Evolutionary conservation across 2,797 vertebrate species (phyloP).

Genomic region (Anableps anableps): DNA sequence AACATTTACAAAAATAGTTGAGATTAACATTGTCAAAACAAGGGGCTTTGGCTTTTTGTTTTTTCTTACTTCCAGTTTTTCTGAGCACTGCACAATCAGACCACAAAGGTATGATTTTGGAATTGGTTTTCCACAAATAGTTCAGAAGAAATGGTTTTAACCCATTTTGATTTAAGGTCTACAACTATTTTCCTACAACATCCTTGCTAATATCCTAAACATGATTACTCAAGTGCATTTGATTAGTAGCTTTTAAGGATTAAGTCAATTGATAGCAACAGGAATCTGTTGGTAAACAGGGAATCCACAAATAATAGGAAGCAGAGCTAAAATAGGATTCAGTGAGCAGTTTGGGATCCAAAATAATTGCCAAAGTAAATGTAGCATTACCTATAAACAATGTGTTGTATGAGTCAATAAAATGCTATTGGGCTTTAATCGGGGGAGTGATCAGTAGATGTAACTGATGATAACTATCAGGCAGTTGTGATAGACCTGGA

Average conservation of each 20-base stretch:
- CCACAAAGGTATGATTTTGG: background rate
- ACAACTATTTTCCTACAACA: too few relatives aligned
- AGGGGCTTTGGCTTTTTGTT: background rate
- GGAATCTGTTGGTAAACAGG: too few relatives aligned
- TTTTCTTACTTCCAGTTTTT: background rate
- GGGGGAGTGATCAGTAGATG: conserved; percentile 17
- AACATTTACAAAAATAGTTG: background rate
- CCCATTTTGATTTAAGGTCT: too few relatives aligned
- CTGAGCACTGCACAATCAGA: background rate
- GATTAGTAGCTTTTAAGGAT: background rate
- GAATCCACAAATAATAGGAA: too few relatives aligned
- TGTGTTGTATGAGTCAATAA: conserved; percentile 29
- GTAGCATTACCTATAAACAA: conserved; percentile 26
- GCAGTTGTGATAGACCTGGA: conserved; percentile 35
- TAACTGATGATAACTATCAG: conserved; percentile 32
- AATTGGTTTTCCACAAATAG: background rate
- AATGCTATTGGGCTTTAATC: conserved; percentile 17
- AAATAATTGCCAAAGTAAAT: conserved; percentile 28
- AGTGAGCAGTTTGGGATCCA: conserved; percentile 12
- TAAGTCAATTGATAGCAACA: background rate
- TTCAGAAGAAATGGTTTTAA: too few relatives aligned
- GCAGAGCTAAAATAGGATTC: background rate
- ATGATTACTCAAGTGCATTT: background rate
- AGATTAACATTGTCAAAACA: background rate
- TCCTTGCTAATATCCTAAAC: too few relatives aligned